Conservation (phyloP, 2,113 vertebrate species). For the Benitochromis conjunctus region DNA sequence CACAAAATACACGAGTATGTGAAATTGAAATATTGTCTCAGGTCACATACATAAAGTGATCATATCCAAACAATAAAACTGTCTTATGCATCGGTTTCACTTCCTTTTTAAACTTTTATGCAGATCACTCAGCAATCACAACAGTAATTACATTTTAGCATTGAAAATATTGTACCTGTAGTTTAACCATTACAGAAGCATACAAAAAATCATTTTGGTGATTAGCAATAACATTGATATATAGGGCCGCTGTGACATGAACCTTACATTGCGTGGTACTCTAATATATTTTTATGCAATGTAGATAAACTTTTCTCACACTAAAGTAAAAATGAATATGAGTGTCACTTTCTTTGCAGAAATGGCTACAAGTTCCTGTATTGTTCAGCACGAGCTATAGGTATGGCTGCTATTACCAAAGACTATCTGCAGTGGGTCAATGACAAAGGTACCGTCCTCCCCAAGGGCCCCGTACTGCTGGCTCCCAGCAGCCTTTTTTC, state of each 20-base stretch:
- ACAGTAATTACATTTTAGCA: too few species aligned
- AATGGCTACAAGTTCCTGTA: slow-evolving; percentile 97
- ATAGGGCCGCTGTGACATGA: background rate
- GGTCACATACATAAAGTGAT: background rate
- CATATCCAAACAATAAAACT: background rate
- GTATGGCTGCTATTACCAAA: slow-evolving; percentile 91
- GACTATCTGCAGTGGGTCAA: slow-evolving; percentile 88
- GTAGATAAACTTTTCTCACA: background rate
- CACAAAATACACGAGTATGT: slow-evolving; percentile 92
- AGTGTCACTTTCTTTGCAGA: slow-evolving; percentile 56
- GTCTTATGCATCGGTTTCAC: background rate
- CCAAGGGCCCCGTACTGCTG: slow-evolving; percentile 87
- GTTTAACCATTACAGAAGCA: background rate
- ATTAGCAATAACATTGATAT: background rate
- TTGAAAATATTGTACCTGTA: background rate
- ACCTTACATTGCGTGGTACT: background rate
- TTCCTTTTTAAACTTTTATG: background rate
- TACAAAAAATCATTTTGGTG: background rate
- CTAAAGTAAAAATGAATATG: background rate
- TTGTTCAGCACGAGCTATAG: slow-evolving; percentile 91
- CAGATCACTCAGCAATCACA: background rate
- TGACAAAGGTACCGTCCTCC: slow-evolving; percentile 83
- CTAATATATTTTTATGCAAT: background rate
- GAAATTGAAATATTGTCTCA: background rate
- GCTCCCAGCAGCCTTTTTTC: slow-evolving; percentile 94